These are phyloP conservation scores for Daptonema setosum DNA, from an alignment of 2,888 invertebrate species.

Conservation along the genomic window DNA sequence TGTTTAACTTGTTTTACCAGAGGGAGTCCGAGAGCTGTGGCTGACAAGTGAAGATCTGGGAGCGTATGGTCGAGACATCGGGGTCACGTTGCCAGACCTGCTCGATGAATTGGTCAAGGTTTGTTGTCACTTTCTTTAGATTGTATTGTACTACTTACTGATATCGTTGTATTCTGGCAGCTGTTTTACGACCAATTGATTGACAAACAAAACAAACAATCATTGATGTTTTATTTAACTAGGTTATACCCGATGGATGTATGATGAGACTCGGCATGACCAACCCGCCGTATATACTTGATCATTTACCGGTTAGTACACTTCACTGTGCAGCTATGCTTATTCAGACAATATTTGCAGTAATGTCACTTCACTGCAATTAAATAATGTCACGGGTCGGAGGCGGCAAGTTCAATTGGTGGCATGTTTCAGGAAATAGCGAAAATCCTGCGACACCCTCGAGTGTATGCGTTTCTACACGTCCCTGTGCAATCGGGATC, in stretches of 20 bases:
- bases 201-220: no score
- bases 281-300: constrained; percentile 88
- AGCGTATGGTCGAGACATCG: constrained; percentile 86
- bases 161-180: no score
- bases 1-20: no score
- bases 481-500: constrained; percentile 87
- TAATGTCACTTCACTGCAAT: no score
- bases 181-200: no score
- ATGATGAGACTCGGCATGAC: constrained; percentile 79
- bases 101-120: constrained; percentile 56
- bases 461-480: constrained; percentile 77
- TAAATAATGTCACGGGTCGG: no score
- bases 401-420: no score
- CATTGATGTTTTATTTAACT: no score
- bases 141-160: no score
- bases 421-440: constrained; percentile 45
- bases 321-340: background rate
- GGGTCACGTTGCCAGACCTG: constrained; percentile 50
- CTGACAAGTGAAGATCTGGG: constrained; percentile 92
- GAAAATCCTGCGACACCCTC: constrained; percentile 56
- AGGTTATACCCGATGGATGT: constrained; percentile 36
- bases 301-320: constrained; percentile 53
- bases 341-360: no score
- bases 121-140: no score
- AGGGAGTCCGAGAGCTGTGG: constrained; percentile 90